A percentile compares a stretch with the other conserved stretches of the same genome.
phyloP scores from a whole-genome alignment of 2,113 vertebrate genomes.

The Lepisosteus oculatus region DNA sequence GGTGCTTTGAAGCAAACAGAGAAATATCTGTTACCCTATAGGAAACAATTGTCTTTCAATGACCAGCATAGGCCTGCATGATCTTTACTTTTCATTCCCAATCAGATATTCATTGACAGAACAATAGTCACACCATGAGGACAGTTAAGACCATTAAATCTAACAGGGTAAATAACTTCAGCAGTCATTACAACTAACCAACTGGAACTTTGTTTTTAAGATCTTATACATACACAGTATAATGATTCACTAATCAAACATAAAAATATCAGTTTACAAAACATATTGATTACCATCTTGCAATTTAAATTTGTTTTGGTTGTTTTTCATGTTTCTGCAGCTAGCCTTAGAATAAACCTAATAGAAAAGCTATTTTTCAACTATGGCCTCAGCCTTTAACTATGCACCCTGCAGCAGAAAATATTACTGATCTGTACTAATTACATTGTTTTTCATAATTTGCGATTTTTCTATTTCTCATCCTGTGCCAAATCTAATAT shows the following conservation, averaged over 20 bases:
- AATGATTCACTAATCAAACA: not conserved
- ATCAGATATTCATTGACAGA: too few relatives aligned
- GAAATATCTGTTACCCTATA: too few relatives aligned
- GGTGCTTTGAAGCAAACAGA: too few relatives aligned
- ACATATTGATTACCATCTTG: not conserved
- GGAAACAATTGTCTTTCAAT: too few relatives aligned
- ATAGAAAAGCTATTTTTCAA: slow-evolving; percentile 1
- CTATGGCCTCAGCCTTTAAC: slow-evolving; percentile 18
- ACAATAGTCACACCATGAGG: too few relatives aligned
- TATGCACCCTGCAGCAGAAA: slow-evolving; percentile 24
- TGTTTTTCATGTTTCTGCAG: not conserved
- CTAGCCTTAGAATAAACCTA: not conserved
- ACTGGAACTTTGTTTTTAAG: not conserved
- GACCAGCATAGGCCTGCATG: too few relatives aligned
- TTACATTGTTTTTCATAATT: not conserved
- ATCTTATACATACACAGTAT: not conserved
- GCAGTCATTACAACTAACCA: not conserved
- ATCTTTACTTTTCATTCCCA: too few relatives aligned
- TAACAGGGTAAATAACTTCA: not conserved
- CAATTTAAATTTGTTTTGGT: not conserved
- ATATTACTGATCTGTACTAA: not conserved
- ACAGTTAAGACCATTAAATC: slow-evolving; percentile 40
- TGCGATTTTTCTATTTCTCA: slow-evolving; percentile 36
- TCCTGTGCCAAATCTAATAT: slow-evolving; percentile 64
- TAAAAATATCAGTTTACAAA: not conserved